A percentile compares a stretch with the other conserved stretches of the same genome.
Evolutionary conservation across 1,140 invertebrate genomes (phyloP).

Genomic region (Drosophila pallidifrons): DNA sequence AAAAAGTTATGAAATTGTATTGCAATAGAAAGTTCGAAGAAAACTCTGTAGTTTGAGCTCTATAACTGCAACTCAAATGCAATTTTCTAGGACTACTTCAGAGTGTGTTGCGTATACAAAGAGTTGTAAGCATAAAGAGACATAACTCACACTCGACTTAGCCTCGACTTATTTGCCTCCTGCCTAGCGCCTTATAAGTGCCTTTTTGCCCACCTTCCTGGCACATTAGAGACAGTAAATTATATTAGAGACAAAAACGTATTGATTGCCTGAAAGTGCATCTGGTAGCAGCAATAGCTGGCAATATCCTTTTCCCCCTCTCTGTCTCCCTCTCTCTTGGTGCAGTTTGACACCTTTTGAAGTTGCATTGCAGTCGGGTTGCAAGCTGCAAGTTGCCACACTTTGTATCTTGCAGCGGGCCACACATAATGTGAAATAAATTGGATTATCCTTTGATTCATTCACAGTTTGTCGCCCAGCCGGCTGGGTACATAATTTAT

Average conservation of each 20-base stretch:
- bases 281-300: neutral
- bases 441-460: slow-evolving; percentile 84
- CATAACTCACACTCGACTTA: neutral
- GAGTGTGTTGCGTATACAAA: neutral
- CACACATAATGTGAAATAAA: slow-evolving; percentile 77
- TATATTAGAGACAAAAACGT: slow-evolving; percentile 81
- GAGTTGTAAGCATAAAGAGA: neutral
- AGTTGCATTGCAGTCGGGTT: slow-evolving; percentile 37
- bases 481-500: slow-evolving; percentile 76
- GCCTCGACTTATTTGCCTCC: slow-evolving; percentile 31
- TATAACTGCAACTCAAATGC: neutral
- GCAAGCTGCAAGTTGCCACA: slow-evolving; percentile 29
- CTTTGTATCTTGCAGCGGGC: slow-evolving; percentile 31
- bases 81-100: neutral
- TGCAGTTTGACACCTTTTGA: slow-evolving; percentile 71
- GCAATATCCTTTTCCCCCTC: neutral
- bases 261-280: slow-evolving; percentile 76
- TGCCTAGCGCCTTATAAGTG: slow-evolving; percentile 22
- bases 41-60: too few relatives aligned
- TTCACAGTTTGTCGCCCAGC: slow-evolving; percentile 80
- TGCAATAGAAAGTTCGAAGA: too few relatives aligned
- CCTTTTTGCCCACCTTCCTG: slow-evolving; percentile 27
- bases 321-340: neutral
- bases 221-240: slow-evolving; percentile 76
- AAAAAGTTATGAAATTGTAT: neutral